Evolutionary conservation across 1,140 invertebrate species (phyloP), one percentile per base, ranked within the genome.

Genomic region (Papilio xuthus): DNA sequence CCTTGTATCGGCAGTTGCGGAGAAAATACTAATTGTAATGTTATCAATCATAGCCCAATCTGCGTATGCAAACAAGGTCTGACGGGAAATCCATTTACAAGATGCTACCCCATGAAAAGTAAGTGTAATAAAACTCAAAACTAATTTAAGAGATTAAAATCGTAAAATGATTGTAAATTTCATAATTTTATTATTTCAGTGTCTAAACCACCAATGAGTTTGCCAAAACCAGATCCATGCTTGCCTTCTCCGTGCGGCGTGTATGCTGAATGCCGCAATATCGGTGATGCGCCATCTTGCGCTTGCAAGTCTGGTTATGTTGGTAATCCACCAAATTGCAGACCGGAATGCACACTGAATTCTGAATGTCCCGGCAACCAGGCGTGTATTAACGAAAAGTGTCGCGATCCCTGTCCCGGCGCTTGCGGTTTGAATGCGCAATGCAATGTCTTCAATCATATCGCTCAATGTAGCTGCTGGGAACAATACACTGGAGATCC

Each of bases 281-380:
- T 96, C 69, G 95, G 95, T 41, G 95, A 95, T 53, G 92, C 94
- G 63, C 95, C 96, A 1, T 96, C 96, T 0, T 97, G 97, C 85
- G 95, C 96, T 50, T 97, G 97, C 86, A 88, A 95, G 80, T 81
- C 94, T 7, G 95, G 92, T 50, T 97, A 96, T 83, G 91, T 95
- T 13, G 97, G 97, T 73, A 95, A 91, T 80, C 96, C 97, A 81
- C 96, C 96, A 13, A 96, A 96, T 84, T 97, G 96, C 84, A 94
- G 96, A 82, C 96, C 96, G 15, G 97, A 97, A 92, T 97, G 97
- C 91, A 95, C 95, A 26, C 95, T 97, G n/a, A 96, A 97, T 89
- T 94, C 96, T 0, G 96, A 97, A 88, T 97, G 97, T 88, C 90
- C 95, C 13, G 95, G 95, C 81, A 95, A 95, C 80, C 93, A 95